These are phyloP conservation scores for Boloria selene DNA, from an alignment of 2,888 invertebrate species.

Conservation along the genomic window DNA sequence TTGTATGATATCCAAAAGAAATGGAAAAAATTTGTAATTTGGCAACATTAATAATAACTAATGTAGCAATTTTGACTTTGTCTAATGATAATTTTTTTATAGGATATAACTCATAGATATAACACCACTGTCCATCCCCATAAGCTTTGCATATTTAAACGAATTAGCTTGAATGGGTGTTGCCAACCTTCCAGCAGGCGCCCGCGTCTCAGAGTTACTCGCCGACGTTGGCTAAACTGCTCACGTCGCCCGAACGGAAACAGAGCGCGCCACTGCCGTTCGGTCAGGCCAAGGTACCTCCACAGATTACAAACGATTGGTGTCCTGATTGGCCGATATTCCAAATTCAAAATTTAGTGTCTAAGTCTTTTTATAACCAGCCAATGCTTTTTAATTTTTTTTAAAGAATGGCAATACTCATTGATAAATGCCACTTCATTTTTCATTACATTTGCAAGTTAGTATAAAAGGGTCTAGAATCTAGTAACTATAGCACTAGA, in stretches of 20 bases:
- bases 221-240: conserved; percentile 89
- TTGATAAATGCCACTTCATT: conserved; percentile 61
- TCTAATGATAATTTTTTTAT: conserved; percentile 9
- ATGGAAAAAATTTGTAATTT: background rate
- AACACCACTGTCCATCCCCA: conserved; percentile 54
- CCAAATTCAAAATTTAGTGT: conserved; percentile 80
- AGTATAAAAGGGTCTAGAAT: background rate
- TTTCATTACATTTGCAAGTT: conserved; percentile 36
- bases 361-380: conserved; percentile 48
- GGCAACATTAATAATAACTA: background rate
- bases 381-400: conserved; percentile 18
- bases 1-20: background rate
- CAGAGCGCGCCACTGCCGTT: conserved; percentile 73
- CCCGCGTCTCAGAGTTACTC: conserved; percentile 86
- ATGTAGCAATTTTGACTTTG: conserved; percentile 2
- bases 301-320: conserved; percentile 66
- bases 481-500: background rate
- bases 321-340: conserved; percentile 77
- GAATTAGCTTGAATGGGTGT: conserved; percentile 75
- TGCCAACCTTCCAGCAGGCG: conserved; percentile 81
- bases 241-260: conserved; percentile 85
- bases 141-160: conserved; percentile 46
- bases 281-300: conserved; percentile 82
- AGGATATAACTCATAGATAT: conserved; percentile 7
- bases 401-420: conserved; percentile 70